Evolutionary conservation across 1,140 invertebrate genomes (phyloP), one percentile per base, ranked within the genome.

Genomic region (Drosophila lowei): DNA sequence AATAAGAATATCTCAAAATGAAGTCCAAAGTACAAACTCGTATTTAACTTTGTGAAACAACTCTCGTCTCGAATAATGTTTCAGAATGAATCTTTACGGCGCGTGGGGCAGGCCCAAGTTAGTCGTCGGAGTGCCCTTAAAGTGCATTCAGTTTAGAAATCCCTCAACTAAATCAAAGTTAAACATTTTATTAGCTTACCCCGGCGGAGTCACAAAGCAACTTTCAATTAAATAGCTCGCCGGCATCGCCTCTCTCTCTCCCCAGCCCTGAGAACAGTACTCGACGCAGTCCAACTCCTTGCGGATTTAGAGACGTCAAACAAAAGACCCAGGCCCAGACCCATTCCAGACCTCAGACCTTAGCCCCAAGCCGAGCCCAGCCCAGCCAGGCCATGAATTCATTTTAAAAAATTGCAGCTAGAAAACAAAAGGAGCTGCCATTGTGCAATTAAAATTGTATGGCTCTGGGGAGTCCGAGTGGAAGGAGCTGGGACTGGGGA

Each of bases 381-480:
- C 1, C 28, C 28, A 30, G 7, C 28, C 80, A 72, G 72, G 64
- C 84, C 72, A 88, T 76, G 72, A 88, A 83, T 76, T 75, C 63
- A 72, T 76, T 83, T 77, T 72, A 81, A 88, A 83, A 81, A 88
- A 83, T 88, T 79, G 81, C 79, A 76, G 72, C 67, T 76, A 56
- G 71, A 68, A 79, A 83, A 88, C 79, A 88, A 88, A 88, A 70
- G 75, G 49, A 83, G 42, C 73, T 78, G 77, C 77, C 81, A 86
- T 86, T 86, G 81, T 86, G 83, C 81, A 86, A 86, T 86, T 86
- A 88, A 86, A 86, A 88, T 88, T 81, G 81, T 81, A 86, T 81
- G 83, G 74, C 81, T 72, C 62, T 77, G 71, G 77, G 83, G 83
- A 88, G 60, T 16, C 48, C 42, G 34, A 52, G 62, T 18, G 56